These are phyloP conservation scores for Pterophyllum scalare DNA, from an alignment of 2,113 vertebrate genomes.

Conservation along the genomic window DNA sequence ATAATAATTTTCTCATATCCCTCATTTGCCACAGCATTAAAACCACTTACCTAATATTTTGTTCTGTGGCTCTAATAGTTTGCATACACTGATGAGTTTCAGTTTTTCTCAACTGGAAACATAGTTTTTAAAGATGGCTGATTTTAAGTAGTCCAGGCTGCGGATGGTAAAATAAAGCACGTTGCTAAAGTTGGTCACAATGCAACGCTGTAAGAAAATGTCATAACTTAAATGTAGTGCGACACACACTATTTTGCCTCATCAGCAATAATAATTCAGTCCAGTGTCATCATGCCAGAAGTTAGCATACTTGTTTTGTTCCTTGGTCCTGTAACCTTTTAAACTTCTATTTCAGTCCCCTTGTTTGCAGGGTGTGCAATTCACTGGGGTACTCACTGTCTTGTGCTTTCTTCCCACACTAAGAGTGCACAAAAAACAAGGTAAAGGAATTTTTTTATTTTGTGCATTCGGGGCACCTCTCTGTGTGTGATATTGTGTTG, in stretches of 20 bases:
- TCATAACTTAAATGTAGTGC: background rate
- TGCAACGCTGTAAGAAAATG: background rate
- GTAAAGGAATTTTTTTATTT: slow-evolving; percentile 6
- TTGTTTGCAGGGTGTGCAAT: background rate
- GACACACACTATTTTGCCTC: background rate
- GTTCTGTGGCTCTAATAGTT: background rate
- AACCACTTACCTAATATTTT: too few relatives aligned
- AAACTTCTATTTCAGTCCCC: background rate
- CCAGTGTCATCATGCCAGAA: background rate
- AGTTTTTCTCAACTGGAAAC: background rate
- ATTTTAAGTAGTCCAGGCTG: background rate
- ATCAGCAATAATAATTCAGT: background rate
- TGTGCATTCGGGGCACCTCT: background rate
- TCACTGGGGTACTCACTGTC: background rate
- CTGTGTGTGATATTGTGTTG: slow-evolving; percentile 15
- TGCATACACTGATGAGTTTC: background rate
- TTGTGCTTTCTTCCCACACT: background rate
- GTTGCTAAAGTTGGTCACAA: background rate
- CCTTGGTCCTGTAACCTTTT: background rate
- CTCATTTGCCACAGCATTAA: too few relatives aligned
- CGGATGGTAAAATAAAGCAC: background rate
- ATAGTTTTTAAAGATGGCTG: background rate
- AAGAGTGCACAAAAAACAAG: background rate
- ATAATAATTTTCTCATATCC: too few relatives aligned
- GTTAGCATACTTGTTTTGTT: background rate